Base-by-base conservation (phyloP, 2,797 vertebrate species). In the Myotis findleyi region DNA sequence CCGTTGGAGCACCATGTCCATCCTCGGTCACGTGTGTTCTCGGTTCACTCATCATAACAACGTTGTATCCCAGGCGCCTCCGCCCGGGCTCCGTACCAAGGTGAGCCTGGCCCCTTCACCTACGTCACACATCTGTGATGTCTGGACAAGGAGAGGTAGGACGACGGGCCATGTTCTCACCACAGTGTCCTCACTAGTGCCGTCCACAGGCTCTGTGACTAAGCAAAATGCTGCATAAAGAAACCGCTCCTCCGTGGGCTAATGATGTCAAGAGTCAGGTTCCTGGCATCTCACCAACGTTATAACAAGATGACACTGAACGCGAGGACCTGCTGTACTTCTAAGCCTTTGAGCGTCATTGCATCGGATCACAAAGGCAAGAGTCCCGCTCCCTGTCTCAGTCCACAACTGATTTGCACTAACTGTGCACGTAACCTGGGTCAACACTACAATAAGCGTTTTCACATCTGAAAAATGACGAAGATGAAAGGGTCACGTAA, bases 191-290 rank as follows among this genome's bases (percentile, higher is more conserved):
- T 25, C 75, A 12, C 3, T 2, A 0, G 14, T 4, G 12, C 14
- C 6, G 1, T 4, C 33, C 20, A 23, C 4, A 13, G 75, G 20
- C 13, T 5, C 49, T 0, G 20, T 33, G 49, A 7, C 49, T 13
- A 0, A 4, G 49, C 6, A 6, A 11, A 7, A 7, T 0, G 73
- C 30, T 0, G 1, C 10, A 3, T 4, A 1, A 21, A 3, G 18
- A 5, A 33, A 14, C 30, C 18, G 3, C 2, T 23, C 18, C 2
- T 1, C 30, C 11, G 13, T 6, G 21, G 73, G 49, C 49, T 21
- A 7, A 12, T 0, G n/a, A 2, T 2, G 7, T 1, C 73, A 12
- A 1, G 68, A 36, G 73, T 7, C 47, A 4, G 3, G 49, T 16
- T 21, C 12, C 72, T 6, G 33, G 73, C 73, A 7, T 4, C 30